A percentile compares a stretch with the other conserved stretches of the same genome.
Conservation (phyloP, 1,140 invertebrate species). For the Dolichoris vasculosae region DNA sequence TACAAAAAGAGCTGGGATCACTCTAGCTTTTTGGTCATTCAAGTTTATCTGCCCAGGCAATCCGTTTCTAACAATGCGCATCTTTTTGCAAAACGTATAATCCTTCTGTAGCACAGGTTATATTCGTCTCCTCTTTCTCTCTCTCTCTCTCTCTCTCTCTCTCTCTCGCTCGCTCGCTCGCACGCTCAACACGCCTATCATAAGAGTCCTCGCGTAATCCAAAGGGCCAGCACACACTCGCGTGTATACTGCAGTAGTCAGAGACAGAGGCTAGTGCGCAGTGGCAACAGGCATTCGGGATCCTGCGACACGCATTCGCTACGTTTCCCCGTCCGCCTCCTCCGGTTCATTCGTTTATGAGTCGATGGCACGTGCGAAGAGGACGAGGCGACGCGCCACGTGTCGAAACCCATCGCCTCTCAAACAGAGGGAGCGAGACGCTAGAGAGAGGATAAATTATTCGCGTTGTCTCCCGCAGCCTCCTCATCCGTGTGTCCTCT, state of each 20-base stretch:
- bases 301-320: neutral
- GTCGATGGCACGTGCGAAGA: slow-evolving; percentile 21
- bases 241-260: slow-evolving; percentile 1
- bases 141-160: neutral
- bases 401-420: neutral
- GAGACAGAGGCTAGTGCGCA: neutral
- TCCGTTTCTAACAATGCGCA: neutral
- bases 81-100: neutral
- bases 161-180: neutral
- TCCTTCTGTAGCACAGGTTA: neutral
- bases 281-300: neutral
- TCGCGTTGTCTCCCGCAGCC: slow-evolving; percentile 66
- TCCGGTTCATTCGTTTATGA: slow-evolving; percentile 14
- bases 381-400: slow-evolving; percentile 27
- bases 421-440: slow-evolving; percentile 46
- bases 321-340: neutral
- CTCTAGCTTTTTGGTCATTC: neutral
- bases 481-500: no score
- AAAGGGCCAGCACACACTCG: slow-evolving; percentile 24
- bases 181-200: neutral
- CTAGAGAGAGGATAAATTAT: slow-evolving; percentile 68
- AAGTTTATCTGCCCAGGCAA: neutral
- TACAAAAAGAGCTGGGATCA: neutral
- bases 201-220: slow-evolving; percentile 1
- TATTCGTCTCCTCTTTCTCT: neutral